phyloP scores from a whole-genome alignment of 1,140 invertebrate genomes.

The Megathymus violae region DNA sequence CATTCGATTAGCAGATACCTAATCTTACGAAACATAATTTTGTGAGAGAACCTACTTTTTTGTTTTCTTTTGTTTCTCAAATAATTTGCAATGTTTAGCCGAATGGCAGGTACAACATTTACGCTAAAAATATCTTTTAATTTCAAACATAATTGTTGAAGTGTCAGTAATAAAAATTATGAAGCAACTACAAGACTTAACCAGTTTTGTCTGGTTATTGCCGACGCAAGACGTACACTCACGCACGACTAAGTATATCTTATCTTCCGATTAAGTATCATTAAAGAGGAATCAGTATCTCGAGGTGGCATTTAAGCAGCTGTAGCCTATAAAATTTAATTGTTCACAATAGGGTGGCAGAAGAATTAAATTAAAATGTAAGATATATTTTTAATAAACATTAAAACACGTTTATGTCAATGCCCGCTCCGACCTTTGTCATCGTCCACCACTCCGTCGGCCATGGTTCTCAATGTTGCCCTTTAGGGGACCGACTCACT shows the following conservation, averaged over 20 bases:
- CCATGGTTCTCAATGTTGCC: slow-evolving; percentile 38
- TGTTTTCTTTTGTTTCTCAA: too few relatives aligned
- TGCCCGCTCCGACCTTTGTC: slow-evolving; percentile 46
- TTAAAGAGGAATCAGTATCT: slow-evolving; percentile 7
- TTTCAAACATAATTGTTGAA: too few relatives aligned
- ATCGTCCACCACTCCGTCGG: slow-evolving; percentile 27
- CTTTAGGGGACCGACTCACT: slow-evolving; percentile 25
- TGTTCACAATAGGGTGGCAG: slow-evolving; percentile 16
- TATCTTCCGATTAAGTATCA: slow-evolving; percentile 11
- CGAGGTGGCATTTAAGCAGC: slow-evolving; percentile 19
- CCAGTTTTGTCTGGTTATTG: too few relatives aligned
- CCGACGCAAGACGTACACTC: too few relatives aligned
- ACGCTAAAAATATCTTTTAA: too few relatives aligned
- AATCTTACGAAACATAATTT: not conserved
- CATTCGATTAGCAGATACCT: not conserved
- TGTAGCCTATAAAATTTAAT: slow-evolving; percentile 27
- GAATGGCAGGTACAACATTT: too few relatives aligned
- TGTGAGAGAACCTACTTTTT: not conserved
- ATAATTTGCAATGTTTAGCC: too few relatives aligned
- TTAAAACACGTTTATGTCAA: slow-evolving; percentile 50
- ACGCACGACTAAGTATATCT: slow-evolving; percentile 3
- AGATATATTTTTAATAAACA: slow-evolving; percentile 28
- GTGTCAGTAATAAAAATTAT: too few relatives aligned
- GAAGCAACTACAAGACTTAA: too few relatives aligned
- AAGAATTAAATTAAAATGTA: slow-evolving; percentile 20